Evolutionary conservation across 2,888 invertebrate species (phyloP).

Genomic region (Chrysolina oricalcia): DNA sequence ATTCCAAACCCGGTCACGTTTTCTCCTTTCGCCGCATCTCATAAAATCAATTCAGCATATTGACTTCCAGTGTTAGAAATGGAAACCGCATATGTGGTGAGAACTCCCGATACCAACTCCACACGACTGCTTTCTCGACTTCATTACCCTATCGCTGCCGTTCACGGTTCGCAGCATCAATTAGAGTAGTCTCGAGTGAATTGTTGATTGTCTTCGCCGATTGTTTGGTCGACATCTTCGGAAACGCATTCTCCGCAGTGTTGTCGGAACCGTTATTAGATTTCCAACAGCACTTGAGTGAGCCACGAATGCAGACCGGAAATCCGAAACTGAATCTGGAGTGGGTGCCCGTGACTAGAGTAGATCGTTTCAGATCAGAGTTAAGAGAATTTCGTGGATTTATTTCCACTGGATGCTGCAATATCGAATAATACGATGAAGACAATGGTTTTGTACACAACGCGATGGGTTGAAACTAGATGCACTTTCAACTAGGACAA

Average conservation of each 20-base stretch:
- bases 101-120: neutral
- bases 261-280: conserved; percentile 19
- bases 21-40: neutral
- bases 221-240: neutral
- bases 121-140: neutral
- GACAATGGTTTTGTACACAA: neutral
- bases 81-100: neutral
- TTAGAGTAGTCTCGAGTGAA: conserved; percentile 22
- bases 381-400: neutral
- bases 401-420: neutral
- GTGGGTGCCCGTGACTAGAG: neutral
- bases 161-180: conserved; percentile 23
- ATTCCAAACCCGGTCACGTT: neutral
- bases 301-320: neutral
- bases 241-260: conserved; percentile 12
- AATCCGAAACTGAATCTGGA: conserved; percentile 11
- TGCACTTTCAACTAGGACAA: too few species aligned
- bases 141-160: conserved; percentile 22
- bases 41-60: too few species aligned
- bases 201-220: conserved; percentile 27
- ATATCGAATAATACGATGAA: neutral
- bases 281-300: neutral
- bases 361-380: neutral
- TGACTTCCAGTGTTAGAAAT: neutral
- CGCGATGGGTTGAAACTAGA: too few species aligned